Evolutionary conservation across 2,113 vertebrate species (phyloP), one percentile per base, ranked within the genome.

Genomic region (Muntiacus reevesi): DNA sequence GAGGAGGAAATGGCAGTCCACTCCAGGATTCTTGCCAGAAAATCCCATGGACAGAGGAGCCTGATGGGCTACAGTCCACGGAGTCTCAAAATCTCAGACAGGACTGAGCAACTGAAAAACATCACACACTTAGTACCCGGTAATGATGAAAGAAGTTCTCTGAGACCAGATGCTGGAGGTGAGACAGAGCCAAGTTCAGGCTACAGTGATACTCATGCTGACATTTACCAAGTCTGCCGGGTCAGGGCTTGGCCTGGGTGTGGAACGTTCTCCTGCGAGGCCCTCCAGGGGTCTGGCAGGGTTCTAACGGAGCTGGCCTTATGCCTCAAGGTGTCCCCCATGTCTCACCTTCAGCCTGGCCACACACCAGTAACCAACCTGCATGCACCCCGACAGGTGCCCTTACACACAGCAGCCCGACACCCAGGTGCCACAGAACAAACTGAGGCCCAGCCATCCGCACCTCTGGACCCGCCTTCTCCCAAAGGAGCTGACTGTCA

Each of bases 401-500:
- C 8, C 8, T 3, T 10, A 16, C 3, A 2, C 16, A 1, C 21
- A 27, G 52, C 40, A 17, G 28, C 54, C 93, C 1, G 2, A 7
- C 7, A 27, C 71, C 15, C 28, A 33, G 55, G 9, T 11, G 60
- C 27, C 64, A 15, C 1, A 43, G 62, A 13, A 52, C n/a, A 54
- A 40, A 21, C 8, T 4, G 4, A 4, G 25, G 3, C 52, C 11
- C 25, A 64, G 55, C 40, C n/a, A 2, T 19, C 12, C 25, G 74
- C 1, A 3, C 9, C 86, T 59, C 30, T 5, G 5, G 28, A 27
- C 6, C 55, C 8, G 36, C 27, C 7, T 74, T 13, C n/a, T 84
- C 54, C 67, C 1, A 0, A 23, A 13, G 74, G 67, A 15, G 14
- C 21, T 0, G 13, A 12, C 8, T 1, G 2, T 14, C 40, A 8